A percentile compares a stretch with the other conserved stretches of the same genome.
These are phyloP conservation scores for Pocillopora verrucosa DNA, from an alignment of 64 coral and sea anemone genomes.

Conservation along the genomic window DNA sequence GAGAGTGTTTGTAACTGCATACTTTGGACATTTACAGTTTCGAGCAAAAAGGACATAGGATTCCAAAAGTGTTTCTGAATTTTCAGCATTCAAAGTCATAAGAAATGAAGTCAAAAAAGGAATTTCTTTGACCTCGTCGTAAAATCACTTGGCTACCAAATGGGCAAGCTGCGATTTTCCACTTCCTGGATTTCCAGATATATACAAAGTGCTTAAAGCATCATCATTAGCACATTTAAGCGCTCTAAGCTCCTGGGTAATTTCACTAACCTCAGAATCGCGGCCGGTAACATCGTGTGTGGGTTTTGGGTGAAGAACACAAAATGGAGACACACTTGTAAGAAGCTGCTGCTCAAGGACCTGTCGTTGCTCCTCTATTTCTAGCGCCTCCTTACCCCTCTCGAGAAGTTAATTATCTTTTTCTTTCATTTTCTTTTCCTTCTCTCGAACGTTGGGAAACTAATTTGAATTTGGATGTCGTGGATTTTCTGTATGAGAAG, in stretches of 20 bases:
- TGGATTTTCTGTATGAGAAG: too few relatives aligned
- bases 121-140: neutral
- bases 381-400: too few relatives aligned
- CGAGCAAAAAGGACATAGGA: neutral
- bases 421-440: too few relatives aligned
- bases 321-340: neutral
- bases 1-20: neutral
- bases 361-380: too few relatives aligned
- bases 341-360: too few relatives aligned
- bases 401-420: too few relatives aligned
- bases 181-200: neutral
- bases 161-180: neutral
- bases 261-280: neutral
- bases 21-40: neutral
- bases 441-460: too few relatives aligned
- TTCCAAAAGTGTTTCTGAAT: conserved; percentile 7
- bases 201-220: neutral
- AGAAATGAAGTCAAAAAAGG: neutral
- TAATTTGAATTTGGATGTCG: too few relatives aligned
- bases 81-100: conserved; percentile 26
- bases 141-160: neutral
- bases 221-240: neutral
- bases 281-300: neutral
- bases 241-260: neutral
- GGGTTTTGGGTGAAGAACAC: conserved; percentile 14